Conservation (phyloP, 1,140 invertebrate genomes). For the Paracyclopina nana region DNA sequence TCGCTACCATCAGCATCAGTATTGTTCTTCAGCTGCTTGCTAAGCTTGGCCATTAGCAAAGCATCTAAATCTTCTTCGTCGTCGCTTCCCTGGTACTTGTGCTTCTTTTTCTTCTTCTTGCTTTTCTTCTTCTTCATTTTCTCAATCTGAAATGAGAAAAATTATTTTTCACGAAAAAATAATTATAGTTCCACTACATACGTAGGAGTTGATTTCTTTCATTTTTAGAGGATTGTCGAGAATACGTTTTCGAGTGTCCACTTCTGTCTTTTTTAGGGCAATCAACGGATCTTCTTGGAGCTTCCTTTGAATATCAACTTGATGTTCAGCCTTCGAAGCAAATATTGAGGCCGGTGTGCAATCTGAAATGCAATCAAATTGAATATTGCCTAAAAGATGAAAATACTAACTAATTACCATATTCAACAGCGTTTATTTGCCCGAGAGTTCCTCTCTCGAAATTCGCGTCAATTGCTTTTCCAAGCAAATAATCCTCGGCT, state of each 20-base stretch:
- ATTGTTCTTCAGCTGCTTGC: conserved; percentile 13
- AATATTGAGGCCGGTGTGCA: conserved; percentile 50
- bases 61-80: background rate
- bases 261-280: conserved; percentile 57
- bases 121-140: conserved; percentile 20
- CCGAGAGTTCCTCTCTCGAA: conserved; percentile 33
- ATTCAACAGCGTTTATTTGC: conserved; percentile 16
- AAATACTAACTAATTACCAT: background rate
- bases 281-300: conserved; percentile 72
- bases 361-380: conserved; percentile 27
- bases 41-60: background rate
- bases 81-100: background rate
- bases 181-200: conserved; percentile 28
- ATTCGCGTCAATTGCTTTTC: conserved; percentile 60
- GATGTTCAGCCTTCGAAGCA: conserved; percentile 34
- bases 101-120: conserved; percentile 22
- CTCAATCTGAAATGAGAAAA: conserved; percentile 8
- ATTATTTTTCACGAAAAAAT: background rate
- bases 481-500: conserved; percentile 67
- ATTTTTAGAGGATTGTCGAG: conserved; percentile 70
- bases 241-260: conserved; percentile 52
- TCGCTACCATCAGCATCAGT: too few species aligned
- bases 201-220: conserved; percentile 52
- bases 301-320: conserved; percentile 49
- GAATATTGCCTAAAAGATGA: conserved; percentile 37